Evolutionary conservation across 37 sponge, comb jelly and placozoan genomes (phyloP).

Genomic region (Aplysina aerophoba): DNA sequence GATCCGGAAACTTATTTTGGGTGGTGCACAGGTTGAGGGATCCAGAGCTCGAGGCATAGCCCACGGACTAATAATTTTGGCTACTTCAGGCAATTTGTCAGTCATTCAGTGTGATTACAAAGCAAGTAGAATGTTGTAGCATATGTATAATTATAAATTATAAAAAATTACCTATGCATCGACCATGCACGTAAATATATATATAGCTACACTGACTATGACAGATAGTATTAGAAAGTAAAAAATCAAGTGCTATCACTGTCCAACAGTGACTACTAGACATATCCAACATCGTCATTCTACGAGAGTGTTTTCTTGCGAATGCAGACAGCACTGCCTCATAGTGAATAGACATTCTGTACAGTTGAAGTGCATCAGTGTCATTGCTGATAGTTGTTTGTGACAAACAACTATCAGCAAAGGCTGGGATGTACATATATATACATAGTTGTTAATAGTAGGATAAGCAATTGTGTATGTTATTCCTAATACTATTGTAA

Average conservation of each 20-base stretch:
- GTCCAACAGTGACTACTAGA: too few relatives aligned
- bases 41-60: neutral
- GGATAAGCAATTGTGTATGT: too few relatives aligned
- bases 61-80: neutral
- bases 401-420: too few relatives aligned
- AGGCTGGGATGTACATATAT: too few relatives aligned
- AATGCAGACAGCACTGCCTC: slow-evolving; percentile 27
- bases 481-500: too few relatives aligned
- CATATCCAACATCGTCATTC: slow-evolving; percentile 26
- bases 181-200: neutral
- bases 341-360: slow-evolving; percentile 26
- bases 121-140: neutral
- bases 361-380: slow-evolving; percentile 16
- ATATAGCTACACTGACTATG: neutral
- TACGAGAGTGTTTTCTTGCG: slow-evolving; percentile 26
- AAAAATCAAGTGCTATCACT: neutral
- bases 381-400: too few relatives aligned
- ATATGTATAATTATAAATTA: too few relatives aligned
- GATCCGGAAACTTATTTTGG: neutral
- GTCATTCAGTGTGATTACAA: neutral
- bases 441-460: too few relatives aligned
- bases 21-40: slow-evolving; percentile 5
- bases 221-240: neutral
- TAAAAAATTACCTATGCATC: neutral
- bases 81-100: slow-evolving; percentile 2